A percentile compares a stretch with the other conserved stretches of the same genome.
phyloP scores from a whole-genome alignment of 2,113 vertebrate species.

The Podarcis cretensis region DNA sequence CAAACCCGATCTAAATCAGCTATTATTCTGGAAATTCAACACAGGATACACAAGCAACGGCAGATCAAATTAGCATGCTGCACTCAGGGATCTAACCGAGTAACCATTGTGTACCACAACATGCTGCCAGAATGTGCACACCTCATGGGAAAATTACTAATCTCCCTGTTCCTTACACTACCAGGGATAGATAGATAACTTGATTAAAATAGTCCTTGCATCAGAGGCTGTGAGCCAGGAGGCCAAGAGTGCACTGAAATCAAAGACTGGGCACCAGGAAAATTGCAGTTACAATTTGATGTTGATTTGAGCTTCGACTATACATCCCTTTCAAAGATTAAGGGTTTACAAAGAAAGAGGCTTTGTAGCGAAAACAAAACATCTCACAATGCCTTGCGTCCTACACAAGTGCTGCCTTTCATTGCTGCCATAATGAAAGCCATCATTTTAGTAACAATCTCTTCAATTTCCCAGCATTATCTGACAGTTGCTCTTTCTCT shows the following conservation, averaged over 20 bases:
- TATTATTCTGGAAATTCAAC: no score
- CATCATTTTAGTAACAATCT: neutral
- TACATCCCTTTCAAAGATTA: neutral
- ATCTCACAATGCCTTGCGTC: neutral
- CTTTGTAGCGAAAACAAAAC: neutral
- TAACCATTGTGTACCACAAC: no score
- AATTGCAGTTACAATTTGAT: neutral
- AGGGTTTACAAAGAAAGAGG: neutral
- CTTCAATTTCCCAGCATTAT: neutral
- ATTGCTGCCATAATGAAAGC: neutral
- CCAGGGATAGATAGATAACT: neutral
- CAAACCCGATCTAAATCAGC: no score
- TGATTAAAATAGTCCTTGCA: neutral
- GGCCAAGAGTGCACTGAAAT: neutral
- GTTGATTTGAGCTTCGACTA: neutral
- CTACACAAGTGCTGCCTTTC: neutral
- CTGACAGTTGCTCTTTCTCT: slow-evolving; percentile 1
- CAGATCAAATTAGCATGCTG: no score
- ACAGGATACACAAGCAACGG: no score
- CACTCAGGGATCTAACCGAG: no score
- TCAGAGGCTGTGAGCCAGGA: neutral
- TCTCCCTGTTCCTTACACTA: no score
- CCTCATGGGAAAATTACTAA: no score
- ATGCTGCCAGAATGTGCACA: no score
- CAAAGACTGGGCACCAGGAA: neutral